Evolutionary conservation across 2,113 vertebrate species (phyloP).

Genomic region (Salvator merianae): DNA sequence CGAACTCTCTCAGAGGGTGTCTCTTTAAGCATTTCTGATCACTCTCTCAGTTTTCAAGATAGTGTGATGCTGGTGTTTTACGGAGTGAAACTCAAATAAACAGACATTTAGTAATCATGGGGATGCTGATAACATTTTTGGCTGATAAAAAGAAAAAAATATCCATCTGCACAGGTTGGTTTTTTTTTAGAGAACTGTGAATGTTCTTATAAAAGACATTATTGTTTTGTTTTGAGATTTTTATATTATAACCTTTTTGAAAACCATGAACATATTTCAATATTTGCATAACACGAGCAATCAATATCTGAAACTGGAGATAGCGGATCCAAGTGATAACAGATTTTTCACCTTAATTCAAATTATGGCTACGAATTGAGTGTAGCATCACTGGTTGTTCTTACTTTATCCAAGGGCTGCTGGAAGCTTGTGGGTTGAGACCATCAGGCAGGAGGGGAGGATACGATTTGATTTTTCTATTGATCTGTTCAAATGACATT

Average conservation of each 20-base stretch:
- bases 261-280: slow-evolving; percentile 15
- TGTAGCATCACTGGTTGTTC: neutral
- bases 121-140: slow-evolving; percentile 50
- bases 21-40: too few relatives aligned
- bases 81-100: slow-evolving; percentile 67
- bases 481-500: neutral
- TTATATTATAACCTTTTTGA: slow-evolving; percentile 28
- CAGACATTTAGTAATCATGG: slow-evolving; percentile 56
- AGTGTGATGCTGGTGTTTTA: slow-evolving; percentile 60
- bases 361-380: neutral
- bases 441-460: too few relatives aligned
- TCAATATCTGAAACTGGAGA: neutral
- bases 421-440: too few relatives aligned
- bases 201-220: slow-evolving; percentile 17
- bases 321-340: neutral
- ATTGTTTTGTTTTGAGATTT: slow-evolving; percentile 35
- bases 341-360: neutral
- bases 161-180: slow-evolving; percentile 18
- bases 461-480: too few relatives aligned
- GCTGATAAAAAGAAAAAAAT: slow-evolving; percentile 39
- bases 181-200: slow-evolving; percentile 31
- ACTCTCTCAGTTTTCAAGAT: slow-evolving; percentile 63
- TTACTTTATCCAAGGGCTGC: too few relatives aligned
- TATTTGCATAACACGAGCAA: neutral
- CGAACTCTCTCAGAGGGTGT: too few relatives aligned